Percentiles rank a stretch among this genome's conserved stretches.
These are phyloP conservation scores for Acleris literana DNA, from an alignment of 2,888 invertebrate species.

Conservation along the genomic window DNA sequence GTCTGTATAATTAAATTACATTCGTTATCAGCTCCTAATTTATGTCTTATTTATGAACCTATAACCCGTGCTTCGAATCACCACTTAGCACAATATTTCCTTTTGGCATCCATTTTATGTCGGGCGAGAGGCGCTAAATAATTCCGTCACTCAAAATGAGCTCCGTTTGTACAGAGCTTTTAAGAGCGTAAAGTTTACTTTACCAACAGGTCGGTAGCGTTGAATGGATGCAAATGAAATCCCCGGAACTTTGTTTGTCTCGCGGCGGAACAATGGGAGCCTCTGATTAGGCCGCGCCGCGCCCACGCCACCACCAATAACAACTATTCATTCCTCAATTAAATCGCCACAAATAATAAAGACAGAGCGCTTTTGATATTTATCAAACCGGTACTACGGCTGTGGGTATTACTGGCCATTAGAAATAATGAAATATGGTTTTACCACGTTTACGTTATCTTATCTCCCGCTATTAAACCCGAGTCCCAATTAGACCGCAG, in stretches of 20 bases:
- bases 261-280: slow-evolving; percentile 60
- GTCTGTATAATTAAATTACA: slow-evolving; percentile 39
- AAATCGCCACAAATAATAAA: slow-evolving; percentile 42
- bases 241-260: slow-evolving; percentile 58
- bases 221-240: slow-evolving; percentile 65
- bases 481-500: slow-evolving; percentile 30
- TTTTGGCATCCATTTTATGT: slow-evolving; percentile 21
- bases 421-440: slow-evolving; percentile 35
- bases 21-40: slow-evolving; percentile 47
- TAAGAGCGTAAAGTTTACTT: slow-evolving; percentile 47
- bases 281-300: slow-evolving; percentile 55
- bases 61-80: slow-evolving; percentile 42
- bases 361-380: slow-evolving; percentile 40
- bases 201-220: slow-evolving; percentile 45
- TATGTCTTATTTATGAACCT: slow-evolving; percentile 50
- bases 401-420: slow-evolving; percentile 34
- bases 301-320: slow-evolving; percentile 47
- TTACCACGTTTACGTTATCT: slow-evolving; percentile 18
- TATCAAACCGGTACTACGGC: slow-evolving; percentile 32
- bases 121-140: slow-evolving; percentile 42
- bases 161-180: slow-evolving; percentile 43
- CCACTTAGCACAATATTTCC: slow-evolving; percentile 28
- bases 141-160: slow-evolving; percentile 43
- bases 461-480: slow-evolving; percentile 25
- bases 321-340: slow-evolving; percentile 50